A percentile compares a stretch with the other conserved stretches of the same genome.
phyloP scores from a whole-genome alignment of 2,888 invertebrate species.

The Gymnoscelis rufifasciata region DNA sequence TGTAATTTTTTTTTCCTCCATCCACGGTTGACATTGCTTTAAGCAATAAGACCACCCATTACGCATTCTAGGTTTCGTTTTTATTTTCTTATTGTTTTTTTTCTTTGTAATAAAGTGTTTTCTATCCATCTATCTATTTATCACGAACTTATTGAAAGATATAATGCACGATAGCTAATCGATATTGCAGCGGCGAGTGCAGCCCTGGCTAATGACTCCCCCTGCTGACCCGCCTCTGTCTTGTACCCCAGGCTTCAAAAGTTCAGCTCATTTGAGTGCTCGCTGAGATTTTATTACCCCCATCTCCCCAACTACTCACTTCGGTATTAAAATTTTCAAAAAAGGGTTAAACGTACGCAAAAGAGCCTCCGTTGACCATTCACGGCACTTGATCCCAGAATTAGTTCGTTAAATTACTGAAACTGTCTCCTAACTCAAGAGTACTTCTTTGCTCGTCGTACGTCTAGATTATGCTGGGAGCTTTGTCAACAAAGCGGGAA shows the following conservation, averaged over 20 bases:
- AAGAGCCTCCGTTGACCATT: constrained; percentile 67
- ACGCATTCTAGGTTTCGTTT: too few species aligned
- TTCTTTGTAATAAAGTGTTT: too few species aligned
- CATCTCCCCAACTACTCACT: constrained; percentile 71
- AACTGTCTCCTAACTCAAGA: constrained; percentile 38
- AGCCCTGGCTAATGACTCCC: constrained; percentile 64
- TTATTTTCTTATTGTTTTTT: too few species aligned
- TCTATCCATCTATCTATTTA: too few species aligned
- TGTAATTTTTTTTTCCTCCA: too few species aligned
- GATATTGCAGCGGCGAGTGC: constrained; percentile 35
- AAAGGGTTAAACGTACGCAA: constrained; percentile 66
- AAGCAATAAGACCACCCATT: too few species aligned
- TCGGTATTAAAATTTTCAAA: constrained; percentile 64
- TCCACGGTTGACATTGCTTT: too few species aligned
- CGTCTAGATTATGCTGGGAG: constrained; percentile 18
- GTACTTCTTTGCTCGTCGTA: constrained; percentile 24
- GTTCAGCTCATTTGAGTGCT: constrained; percentile 78
- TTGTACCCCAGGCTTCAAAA: constrained; percentile 76
- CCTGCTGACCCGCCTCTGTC: constrained; percentile 72
- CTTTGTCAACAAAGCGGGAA: constrained; percentile 17
- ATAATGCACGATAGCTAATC: constrained; percentile 4
- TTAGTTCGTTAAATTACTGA: constrained; percentile 64
- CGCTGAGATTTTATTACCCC: constrained; percentile 77
- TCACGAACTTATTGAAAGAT: not conserved
- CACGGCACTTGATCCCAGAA: constrained; percentile 65